phyloP scores from a whole-genome alignment of 2,888 invertebrate species.

The Emesis furor region DNA sequence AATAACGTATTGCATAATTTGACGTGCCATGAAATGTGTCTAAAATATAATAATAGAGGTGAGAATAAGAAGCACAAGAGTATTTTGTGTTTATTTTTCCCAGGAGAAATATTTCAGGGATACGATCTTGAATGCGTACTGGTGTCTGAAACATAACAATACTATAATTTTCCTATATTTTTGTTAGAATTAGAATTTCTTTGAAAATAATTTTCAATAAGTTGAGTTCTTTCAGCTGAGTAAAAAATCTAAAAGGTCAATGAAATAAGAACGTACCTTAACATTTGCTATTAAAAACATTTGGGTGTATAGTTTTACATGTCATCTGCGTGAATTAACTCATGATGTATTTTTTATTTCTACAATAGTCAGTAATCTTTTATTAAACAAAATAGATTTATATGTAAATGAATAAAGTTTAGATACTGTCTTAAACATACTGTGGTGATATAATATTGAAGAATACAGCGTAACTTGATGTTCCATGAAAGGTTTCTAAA shows the following conservation, averaged over 20 bases:
- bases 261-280: no score
- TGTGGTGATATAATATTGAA: not conserved
- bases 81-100: conserved; percentile 29
- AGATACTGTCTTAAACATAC: not conserved
- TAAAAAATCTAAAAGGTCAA: no score
- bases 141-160: no score
- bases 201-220: no score
- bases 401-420: not conserved
- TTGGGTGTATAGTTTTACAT: no score
- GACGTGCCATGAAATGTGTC: not conserved
- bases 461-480: not conserved
- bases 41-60: conserved; percentile 3
- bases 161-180: no score
- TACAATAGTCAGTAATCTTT: no score
- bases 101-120: conserved; percentile 30
- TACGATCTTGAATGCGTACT: conserved; percentile 1
- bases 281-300: no score
- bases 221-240: no score
- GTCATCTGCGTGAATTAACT: no score
- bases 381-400: not conserved
- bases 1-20: not conserved
- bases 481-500: not conserved
- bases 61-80: conserved; percentile 2
- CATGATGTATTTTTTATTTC: no score
- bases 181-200: no score